phyloP scores from a whole-genome alignment of 1,140 invertebrate species.

The Rhyacophila brunnea region DNA sequence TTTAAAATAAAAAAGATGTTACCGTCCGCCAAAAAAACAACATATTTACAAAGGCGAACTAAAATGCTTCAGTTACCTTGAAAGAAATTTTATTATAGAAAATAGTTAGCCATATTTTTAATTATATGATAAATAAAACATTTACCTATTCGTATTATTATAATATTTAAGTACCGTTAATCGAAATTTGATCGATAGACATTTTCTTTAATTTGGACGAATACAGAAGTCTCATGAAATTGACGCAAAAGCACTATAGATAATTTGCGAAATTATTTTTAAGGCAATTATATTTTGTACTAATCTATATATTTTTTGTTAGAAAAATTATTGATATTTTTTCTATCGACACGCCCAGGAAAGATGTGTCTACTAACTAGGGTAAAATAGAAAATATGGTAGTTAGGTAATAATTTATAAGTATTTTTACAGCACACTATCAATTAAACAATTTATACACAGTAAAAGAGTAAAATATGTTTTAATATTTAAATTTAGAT shows the following conservation, averaged over 20 bases:
- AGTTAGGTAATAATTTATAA: conserved; percentile 10
- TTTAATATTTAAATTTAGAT: conserved; percentile 25
- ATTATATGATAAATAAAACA: conserved; percentile 5
- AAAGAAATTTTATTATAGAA: not conserved
- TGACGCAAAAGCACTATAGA: not conserved
- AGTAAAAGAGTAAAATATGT: conserved; percentile 15
- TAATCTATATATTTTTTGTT: conserved; percentile 12
- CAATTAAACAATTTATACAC: conserved; percentile 26
- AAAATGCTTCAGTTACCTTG: conserved; percentile 16
- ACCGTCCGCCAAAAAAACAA: conserved; percentile 28
- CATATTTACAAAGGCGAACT: conserved; percentile 2
- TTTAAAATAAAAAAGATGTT: conserved; percentile 21
- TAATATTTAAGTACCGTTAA: not conserved
- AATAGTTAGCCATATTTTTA: not conserved
- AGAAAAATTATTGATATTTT: conserved; percentile 22
- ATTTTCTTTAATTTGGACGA: not conserved
- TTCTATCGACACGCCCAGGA: conserved; percentile 19
- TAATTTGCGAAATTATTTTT: conserved; percentile 5
- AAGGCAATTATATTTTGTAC: not conserved
- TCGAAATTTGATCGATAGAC: not conserved
- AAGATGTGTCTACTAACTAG: conserved; percentile 17
- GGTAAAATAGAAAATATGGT: conserved; percentile 1
- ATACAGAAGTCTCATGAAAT: not conserved
- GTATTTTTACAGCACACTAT: conserved; percentile 36
- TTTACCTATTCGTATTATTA: not conserved